Evolutionary conservation across 2,113 vertebrate genomes (phyloP), one percentile per base, ranked within the genome.

Genomic region (Vicugna pacos): DNA sequence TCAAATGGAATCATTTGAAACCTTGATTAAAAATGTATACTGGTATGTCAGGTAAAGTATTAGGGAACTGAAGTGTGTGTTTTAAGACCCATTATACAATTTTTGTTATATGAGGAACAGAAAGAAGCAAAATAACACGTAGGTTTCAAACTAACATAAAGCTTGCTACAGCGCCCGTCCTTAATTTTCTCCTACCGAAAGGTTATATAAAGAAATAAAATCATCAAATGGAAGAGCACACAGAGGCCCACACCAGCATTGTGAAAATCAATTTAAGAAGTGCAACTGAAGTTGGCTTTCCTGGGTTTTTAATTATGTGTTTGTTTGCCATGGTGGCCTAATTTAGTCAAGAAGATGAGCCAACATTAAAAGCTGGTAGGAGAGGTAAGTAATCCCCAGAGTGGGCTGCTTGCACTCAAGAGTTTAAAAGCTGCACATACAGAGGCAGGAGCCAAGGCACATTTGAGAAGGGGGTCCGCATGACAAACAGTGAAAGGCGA

Each of bases 301-400:
- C 97, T 96, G 96, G 98, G 97, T 98, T 99, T 99, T 99, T 99
- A 99, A 99, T 99, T 99, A 99, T 98, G 98, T 99, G 98, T 99
- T 99, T 99, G 98, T 99, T 99, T 99, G 98, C 98, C 98, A 98
- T 95, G 98, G 98, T 98, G 98, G 98, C 99, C 98, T 99, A 99
- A 99, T 99, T 99, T 99, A 99, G 98, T 98, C 98, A 99, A 98
- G 98, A 98, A 99, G 98, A 99, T 98, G 98, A 99, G 98, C 98
- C 98, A 97, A 98, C 98, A 99, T 99, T 99, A 99, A 99, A 99
- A 99, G 98, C 98, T 98, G 98, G 98, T 98, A 98, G 98, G 98
- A 99, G 98, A 99, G 98, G 98, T 99, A 99, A 99, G 98, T 99
- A 99, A 99, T 99, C 99, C 99, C 99, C 94, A 97, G 99, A 97